Evolutionary conservation across 2,113 vertebrate genomes (phyloP).

Genomic region (Oncorhynchus mykiss): DNA sequence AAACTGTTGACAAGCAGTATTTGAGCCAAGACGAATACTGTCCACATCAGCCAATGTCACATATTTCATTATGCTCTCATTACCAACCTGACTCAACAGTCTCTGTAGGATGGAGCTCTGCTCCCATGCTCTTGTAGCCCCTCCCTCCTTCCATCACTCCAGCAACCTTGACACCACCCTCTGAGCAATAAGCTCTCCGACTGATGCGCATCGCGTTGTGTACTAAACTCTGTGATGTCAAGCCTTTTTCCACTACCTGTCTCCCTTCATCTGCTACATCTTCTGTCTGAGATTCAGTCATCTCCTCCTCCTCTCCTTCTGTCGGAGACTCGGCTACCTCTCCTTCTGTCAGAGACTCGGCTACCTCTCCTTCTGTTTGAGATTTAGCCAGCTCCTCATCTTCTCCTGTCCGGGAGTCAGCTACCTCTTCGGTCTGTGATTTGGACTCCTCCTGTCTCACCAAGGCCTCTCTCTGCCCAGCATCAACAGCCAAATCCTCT

Average conservation of each 20-base stretch:
- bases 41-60: too few relatives aligned
- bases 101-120: slow-evolving; percentile 18
- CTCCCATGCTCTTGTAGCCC: slow-evolving; percentile 37
- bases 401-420: background rate
- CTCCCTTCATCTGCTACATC: slow-evolving; percentile 4
- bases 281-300: slow-evolving; percentile 6
- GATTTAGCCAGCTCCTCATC: background rate
- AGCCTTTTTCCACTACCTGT: background rate
- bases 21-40: too few relatives aligned
- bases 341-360: background rate
- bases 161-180: slow-evolving; percentile 27
- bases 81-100: slow-evolving; percentile 32
- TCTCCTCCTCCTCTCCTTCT: background rate
- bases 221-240: too few relatives aligned
- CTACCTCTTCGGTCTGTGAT: slow-evolving; percentile 7
- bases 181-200: slow-evolving; percentile 46
- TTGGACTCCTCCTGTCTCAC: background rate
- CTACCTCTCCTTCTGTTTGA: background rate
- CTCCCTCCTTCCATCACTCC: slow-evolving; percentile 8
- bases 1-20: too few relatives aligned
- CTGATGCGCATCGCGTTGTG: slow-evolving; percentile 27
- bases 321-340: background rate
- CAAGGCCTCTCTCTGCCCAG: background rate
- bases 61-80: background rate
- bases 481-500: background rate